Conservation (phyloP, 2,888 invertebrate species). For the Dicranocentrus wangi region DNA sequence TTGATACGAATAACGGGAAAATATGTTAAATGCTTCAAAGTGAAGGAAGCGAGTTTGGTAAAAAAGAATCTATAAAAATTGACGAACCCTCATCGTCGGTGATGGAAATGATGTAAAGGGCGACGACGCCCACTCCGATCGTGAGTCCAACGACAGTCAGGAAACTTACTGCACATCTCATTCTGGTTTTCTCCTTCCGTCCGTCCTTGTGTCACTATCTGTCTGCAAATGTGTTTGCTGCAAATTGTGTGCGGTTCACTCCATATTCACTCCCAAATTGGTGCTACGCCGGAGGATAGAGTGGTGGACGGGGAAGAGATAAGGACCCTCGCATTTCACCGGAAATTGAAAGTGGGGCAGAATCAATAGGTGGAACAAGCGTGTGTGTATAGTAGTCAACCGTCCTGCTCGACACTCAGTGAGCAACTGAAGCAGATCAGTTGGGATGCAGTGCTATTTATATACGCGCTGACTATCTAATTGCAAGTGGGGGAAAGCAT, state of each 20-base stretch:
- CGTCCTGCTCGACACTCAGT: background rate
- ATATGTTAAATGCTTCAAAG: background rate
- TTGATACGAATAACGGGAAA: background rate
- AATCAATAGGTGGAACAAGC: background rate
- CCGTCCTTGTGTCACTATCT: background rate
- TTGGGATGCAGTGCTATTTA: background rate
- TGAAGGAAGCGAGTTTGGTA: background rate
- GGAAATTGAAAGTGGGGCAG: background rate
- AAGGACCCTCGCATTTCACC: background rate
- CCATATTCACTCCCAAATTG: no score
- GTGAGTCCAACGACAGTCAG: constrained; percentile 63
- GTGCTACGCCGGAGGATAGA: no score
- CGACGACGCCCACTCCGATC: constrained; percentile 50
- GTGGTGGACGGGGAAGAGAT: background rate
- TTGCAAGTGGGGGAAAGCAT: no score
- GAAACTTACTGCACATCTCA: constrained; percentile 69
- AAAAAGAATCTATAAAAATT: background rate
- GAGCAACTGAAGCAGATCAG: background rate
- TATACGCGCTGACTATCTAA: background rate
- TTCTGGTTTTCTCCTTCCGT: constrained; percentile 5
- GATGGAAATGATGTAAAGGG: constrained; percentile 58
- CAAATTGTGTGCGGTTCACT: background rate
- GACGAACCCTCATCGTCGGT: constrained; percentile 43
- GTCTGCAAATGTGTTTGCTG: background rate
- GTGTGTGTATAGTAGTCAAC: background rate